These are phyloP conservation scores for Parazoanthus darwini DNA, from an alignment of 92 coral and sea anemone species.

Conservation along the genomic window DNA sequence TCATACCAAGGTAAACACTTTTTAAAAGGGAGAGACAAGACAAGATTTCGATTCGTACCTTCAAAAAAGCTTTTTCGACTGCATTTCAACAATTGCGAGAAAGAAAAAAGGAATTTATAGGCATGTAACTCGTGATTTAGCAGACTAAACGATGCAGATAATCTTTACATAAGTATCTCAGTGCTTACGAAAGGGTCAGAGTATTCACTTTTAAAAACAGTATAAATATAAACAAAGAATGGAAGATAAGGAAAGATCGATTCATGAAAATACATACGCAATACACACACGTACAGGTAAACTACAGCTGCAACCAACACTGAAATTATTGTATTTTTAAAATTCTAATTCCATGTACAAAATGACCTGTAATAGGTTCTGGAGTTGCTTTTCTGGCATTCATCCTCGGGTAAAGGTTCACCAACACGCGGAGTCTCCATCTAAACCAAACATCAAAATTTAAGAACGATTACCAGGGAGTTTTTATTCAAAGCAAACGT, in stretches of 20 bases:
- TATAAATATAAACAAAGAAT: too few relatives aligned
- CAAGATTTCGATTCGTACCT: neutral
- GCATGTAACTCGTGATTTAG: neutral
- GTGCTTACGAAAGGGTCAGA: neutral
- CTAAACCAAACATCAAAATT: conserved; percentile 44
- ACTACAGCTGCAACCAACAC: neutral
- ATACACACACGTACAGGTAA: neutral
- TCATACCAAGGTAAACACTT: neutral
- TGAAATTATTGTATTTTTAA: neutral
- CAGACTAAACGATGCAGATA: neutral
- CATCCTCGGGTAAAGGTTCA: conserved; percentile 60
- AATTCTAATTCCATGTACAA: neutral
- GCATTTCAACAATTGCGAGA: neutral
- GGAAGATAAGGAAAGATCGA: too few relatives aligned
- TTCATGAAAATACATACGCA: neutral
- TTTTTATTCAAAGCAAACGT: neutral
- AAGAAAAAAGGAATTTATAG: neutral
- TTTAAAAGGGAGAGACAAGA: neutral
- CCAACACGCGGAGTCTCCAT: conserved; percentile 70
- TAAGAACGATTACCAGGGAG: neutral
- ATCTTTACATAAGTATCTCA: neutral
- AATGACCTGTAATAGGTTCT: conserved; percentile 66
- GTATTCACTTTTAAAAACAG: neutral
- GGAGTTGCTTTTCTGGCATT: conserved; percentile 42
- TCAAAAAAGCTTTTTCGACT: too few relatives aligned